Evolutionary conservation across 1,140 invertebrate species (phyloP).

Genomic region (Wasmannia auropunctata): DNA sequence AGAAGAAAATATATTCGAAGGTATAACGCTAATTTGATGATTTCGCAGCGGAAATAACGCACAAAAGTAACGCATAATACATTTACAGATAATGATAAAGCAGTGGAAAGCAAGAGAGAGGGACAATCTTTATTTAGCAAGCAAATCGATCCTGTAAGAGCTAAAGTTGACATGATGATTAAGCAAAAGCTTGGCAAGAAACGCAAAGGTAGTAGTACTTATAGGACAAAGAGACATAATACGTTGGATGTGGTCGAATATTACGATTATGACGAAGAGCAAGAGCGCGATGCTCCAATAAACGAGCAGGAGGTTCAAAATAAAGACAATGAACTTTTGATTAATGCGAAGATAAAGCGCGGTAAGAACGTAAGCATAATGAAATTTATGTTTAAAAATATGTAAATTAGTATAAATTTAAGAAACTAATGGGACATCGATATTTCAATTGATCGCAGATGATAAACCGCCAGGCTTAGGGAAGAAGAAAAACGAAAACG

Average conservation of each 20-base stretch:
- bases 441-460: background rate
- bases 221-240: slow-evolving; percentile 41
- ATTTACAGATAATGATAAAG: background rate
- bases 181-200: slow-evolving; percentile 57
- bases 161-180: slow-evolving; percentile 68
- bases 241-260: slow-evolving; percentile 68
- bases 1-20: slow-evolving; percentile 40
- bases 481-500: slow-evolving; percentile 63
- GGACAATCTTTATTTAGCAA: background rate
- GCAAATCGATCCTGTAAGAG: slow-evolving; percentile 43
- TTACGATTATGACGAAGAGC: slow-evolving; percentile 72
- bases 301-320: slow-evolving; percentile 6
- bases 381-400: background rate
- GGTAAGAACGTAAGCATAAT: slow-evolving; percentile 18
- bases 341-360: slow-evolving; percentile 13
- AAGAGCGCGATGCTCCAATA: background rate
- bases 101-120: background rate
- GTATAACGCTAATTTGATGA: slow-evolving; percentile 16
- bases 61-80: background rate
- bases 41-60: background rate
- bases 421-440: background rate
- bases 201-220: background rate
- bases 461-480: background rate
- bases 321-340: background rate
- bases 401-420: background rate